Base-by-base conservation (phyloP, 2,888 invertebrate genomes). In the Cybosia mesomella region DNA sequence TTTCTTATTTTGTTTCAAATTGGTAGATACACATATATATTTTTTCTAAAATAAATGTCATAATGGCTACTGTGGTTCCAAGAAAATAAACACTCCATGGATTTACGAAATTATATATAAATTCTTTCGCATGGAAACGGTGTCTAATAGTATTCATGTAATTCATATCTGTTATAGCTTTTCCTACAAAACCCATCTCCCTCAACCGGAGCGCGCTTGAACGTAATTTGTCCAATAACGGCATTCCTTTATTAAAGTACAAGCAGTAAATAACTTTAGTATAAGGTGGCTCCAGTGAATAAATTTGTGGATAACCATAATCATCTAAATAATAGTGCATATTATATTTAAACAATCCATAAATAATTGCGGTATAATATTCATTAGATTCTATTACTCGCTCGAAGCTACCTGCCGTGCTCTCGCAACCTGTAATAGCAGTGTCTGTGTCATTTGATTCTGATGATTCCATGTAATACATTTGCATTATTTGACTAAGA, bases 171-270 rank as follows among this genome's bases (percentile, higher is more conserved):
- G 67, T 18, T 18, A 81, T 21, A 3, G 64, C 59, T 24, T 59
- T 39, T 9, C 15, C 59, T 15, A 87, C 77, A 3, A 91, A 66
- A 11, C 92, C 92, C 22, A 77, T 85, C 65, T 92, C 91, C 49
- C 85, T 79, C 9, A 92, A 61, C 5, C 80, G 73, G 0, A 91
- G 72, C 2, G 83, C 74, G 7, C 79, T 71, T 2, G 49, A 15
- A 28, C 85, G 74, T 7, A 91, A 60, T 15, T 72, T 75, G 0
- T 84, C 66, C 0, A 68, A 8, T 43, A 87, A 68, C 2, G 91
- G 92, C 67, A 92, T 91, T 0, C 92, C 92, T 73, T 91, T 92
- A 63, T 88, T 85, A 7, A 89, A 75, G 54, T 85, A 92, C 15
- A 87, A 85, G 0, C 84, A 83, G 61, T 88, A 91, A 8, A 90